phyloP scores from a whole-genome alignment of 2,797 vertebrate species.

The Botia kubotai region DNA sequence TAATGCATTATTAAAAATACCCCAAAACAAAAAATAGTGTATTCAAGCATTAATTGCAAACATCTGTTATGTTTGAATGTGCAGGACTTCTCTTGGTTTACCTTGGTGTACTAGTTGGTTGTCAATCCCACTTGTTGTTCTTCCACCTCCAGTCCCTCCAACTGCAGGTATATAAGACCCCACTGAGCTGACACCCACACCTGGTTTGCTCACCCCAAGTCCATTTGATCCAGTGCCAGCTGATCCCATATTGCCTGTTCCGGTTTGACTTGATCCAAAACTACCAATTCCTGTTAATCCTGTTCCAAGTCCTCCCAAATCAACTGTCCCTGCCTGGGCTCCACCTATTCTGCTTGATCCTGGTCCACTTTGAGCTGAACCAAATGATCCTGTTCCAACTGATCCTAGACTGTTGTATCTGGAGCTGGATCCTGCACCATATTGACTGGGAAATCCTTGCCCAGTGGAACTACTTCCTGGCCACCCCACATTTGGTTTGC shows the following conservation, averaged over 20 bases:
- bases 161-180: constrained; percentile 45
- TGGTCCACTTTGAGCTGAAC: constrained; percentile 41
- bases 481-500: constrained; percentile 7
- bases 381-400: constrained; percentile 27
- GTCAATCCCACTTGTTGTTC: constrained; percentile 26
- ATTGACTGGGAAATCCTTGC: not conserved
- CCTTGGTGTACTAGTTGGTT: constrained; percentile 52
- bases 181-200: constrained; percentile 3
- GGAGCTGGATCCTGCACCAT: constrained; percentile 20
- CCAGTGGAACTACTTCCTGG: constrained; percentile 18
- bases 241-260: constrained; percentile 19
- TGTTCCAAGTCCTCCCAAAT: constrained; percentile 12
- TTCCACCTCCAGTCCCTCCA: constrained; percentile 55
- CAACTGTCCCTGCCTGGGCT: constrained; percentile 11
- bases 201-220: constrained; percentile 31
- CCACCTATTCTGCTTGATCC: constrained; percentile 41
- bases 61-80: not conserved
- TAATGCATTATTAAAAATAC: not conserved
- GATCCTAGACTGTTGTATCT: constrained; percentile 22
- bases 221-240: constrained; percentile 43
- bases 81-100: not conserved
- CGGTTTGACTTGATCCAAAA: constrained; percentile 43
- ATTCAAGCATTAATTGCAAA: not conserved
- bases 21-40: not conserved
- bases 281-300: constrained; percentile 31